Evolutionary conservation across 2,797 vertebrate genomes (phyloP), one percentile per base, ranked within the genome.

Genomic region (Lithobates sylvaticus): DNA sequence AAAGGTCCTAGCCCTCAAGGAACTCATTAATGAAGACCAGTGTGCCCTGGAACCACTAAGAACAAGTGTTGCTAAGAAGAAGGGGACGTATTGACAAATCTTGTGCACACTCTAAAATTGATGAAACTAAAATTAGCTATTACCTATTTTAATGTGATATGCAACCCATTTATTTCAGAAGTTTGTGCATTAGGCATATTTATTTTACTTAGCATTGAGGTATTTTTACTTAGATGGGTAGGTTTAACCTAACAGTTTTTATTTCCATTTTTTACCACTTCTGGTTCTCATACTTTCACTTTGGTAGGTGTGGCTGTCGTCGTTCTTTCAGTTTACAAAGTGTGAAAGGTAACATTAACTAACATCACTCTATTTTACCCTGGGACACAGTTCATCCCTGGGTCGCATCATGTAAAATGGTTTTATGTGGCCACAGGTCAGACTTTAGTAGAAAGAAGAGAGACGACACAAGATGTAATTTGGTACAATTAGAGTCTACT

Each of bases 401-500:
- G 86, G 86, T 87, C 76, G 42, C 67, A 58, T 27, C n/a, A 34
- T 54, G 44, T 29, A 71, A 58, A 83, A 78, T 74, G 58, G 26
- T 39, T 84, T 79, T 74, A 76, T 76, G 81, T 87, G 81, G 44
- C 61, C 81, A 74, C 67, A 73, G 44, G 61, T 87, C 68, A 87
- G 80, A 47, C 54, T 27, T 16, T 58, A 71, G 32, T 39, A 78
- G 68, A 70, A 68, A 61, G 64, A 26, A 86, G 47, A 72, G 54
- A 71, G 54, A 78, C 67, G 78, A 78, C 85, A 74, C 58, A 78
- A 65, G 58, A 73, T 83, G 72, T 78, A 75, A 79, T 79, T 70
- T 87, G 69, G 81, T 79, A 84, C 58, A 79, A 83, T 83, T 79
- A 87, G 81, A 79, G 81, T 44, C 64, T 76, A 54, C 76, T 74